Base-by-base conservation (phyloP, 2,113 vertebrate genomes). In the Pholis gunnellus region DNA sequence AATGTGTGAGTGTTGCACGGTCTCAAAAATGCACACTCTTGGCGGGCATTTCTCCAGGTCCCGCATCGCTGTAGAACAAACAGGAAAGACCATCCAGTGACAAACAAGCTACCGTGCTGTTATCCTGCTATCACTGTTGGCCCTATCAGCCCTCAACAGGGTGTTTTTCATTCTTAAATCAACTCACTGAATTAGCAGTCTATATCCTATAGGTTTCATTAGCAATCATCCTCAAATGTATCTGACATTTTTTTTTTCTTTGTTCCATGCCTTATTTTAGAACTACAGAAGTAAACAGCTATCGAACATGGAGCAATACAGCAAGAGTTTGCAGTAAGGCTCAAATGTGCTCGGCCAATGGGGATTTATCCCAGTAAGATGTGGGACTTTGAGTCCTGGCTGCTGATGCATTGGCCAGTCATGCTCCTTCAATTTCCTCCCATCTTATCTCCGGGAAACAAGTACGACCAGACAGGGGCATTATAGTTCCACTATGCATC, bases 21-120 rank as follows among this genome's bases (percentile, higher is more conserved):
- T 70, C 79, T 87, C 75, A 73, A 60, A 40, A 40, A 38, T 15
- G 75, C 38, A 75, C 83, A 77, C 83, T 87, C 84, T 46, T 25
- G 63, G 78, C 83, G 69, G 88, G 88, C 90, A 88, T 9, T 40
- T 75, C 60, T 93, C 91, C 92, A 90, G 78, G 83, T 91, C 88
- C 88, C 60, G 88, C 92, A 82, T 88, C n/a, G 90, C 73, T 81
- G 72, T 86, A 86, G 78, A 87, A 87, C 83, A 92, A 91, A 94
- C 92, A 89, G 93, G 93, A 92, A 92, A 88, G 85, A 90, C 65
- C 87, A 68, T 87, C 88, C 83, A 87, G 83, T 86, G 87, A 87
- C 86, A 85, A 73, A 87, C 89, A 86, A 89, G 88, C 88, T 57
- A 59, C 44, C 82, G 3, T 76, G 91, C 91, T 93, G 90, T 78